These are phyloP conservation scores for Coenonympha glycerion DNA, from an alignment of 2,888 invertebrate genomes.

Conservation along the genomic window DNA sequence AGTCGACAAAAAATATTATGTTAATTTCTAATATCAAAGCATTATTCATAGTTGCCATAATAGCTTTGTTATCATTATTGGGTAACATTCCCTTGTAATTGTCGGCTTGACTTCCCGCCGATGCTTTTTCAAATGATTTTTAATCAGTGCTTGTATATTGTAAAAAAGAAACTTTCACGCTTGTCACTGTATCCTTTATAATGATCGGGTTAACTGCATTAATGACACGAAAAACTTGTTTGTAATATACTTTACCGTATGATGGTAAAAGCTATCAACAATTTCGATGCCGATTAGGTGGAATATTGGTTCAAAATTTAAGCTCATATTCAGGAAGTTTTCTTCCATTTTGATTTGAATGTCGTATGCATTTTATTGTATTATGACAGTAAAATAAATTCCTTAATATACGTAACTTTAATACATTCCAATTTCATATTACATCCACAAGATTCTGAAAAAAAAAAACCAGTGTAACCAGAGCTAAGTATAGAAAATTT, in stretches of 20 bases:
- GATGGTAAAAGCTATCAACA: too few relatives aligned
- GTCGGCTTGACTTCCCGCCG: conserved; percentile 38
- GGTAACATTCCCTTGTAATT: conserved; percentile 59
- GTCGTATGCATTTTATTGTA: too few relatives aligned
- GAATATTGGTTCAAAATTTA: too few relatives aligned
- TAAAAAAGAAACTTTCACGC: conserved; percentile 43
- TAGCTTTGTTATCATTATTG: conserved; percentile 73
- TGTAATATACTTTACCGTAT: conserved; percentile 19
- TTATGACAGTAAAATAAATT: too few relatives aligned
- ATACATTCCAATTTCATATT: neutral
- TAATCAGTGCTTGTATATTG: conserved; percentile 33
- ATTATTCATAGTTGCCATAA: conserved; percentile 71
- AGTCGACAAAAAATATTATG: conserved; percentile 71
- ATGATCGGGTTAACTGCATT: conserved; percentile 23
- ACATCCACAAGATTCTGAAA: neutral
- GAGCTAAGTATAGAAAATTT: neutral
- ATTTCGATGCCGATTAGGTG: too few relatives aligned
- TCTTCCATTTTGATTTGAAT: too few relatives aligned
- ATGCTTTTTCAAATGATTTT: conserved; percentile 40
- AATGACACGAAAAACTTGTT: conserved; percentile 19
- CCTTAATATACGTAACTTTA: neutral
- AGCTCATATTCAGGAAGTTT: too few relatives aligned
- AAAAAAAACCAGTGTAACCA: neutral
- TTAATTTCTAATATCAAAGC: conserved; percentile 68
- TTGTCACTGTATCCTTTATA: conserved; percentile 37